Base-by-base conservation (phyloP, 2,797 vertebrate species). In the Borostomias antarcticus region DNA sequence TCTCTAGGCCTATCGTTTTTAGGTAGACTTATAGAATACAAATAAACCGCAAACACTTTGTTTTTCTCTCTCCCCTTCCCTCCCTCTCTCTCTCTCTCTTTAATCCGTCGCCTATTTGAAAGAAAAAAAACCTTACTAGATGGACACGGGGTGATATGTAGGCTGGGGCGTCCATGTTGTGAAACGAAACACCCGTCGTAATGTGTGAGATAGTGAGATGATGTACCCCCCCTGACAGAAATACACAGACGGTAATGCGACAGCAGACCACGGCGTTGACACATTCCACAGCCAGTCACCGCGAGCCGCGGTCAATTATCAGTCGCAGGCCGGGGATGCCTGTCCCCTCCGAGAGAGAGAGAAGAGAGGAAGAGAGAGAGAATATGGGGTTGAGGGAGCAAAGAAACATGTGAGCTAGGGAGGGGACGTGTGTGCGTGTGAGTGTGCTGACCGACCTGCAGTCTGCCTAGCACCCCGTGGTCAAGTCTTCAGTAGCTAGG, bases 171-270 rank as follows among this genome's bases (percentile, higher is more conserved):
- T 70, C 61, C 54, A 17, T 70, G 54, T 62, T 78, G 61, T 70
- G 62, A 69, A 77, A 35, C 59, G 63, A 74, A 58, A 57, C 51
- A 75, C 68, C 37, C 10, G 37, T 13, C 37, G 11, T 15, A 40
- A 3, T 40, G n/a, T 40, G 37, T 62, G 70, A 62, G 73, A 77
- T 62, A 59, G 75, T 32, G 70, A 70, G 60, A 64, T 78, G 57
- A 58, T 69, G 66, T 28, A n/a, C n/a, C 45, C 54, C 58, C 67
- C 62, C 70, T 79, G 79, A 89, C 86, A 82, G 72, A 85, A 86
- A 86, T 80, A 82, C 85, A 82, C 83, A 74, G 78, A 70, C 68
- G 73, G 76, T 82, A 86, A 88, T 88, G 90, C 86, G 86, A 88
- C 88, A 85, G 81, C 84, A 69, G 74, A 72, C 69, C 77, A 25